A percentile compares a stretch with the other conserved stretches of the same genome.
phyloP scores from a whole-genome alignment of 2,797 vertebrate genomes.

The Periparus ater region DNA sequence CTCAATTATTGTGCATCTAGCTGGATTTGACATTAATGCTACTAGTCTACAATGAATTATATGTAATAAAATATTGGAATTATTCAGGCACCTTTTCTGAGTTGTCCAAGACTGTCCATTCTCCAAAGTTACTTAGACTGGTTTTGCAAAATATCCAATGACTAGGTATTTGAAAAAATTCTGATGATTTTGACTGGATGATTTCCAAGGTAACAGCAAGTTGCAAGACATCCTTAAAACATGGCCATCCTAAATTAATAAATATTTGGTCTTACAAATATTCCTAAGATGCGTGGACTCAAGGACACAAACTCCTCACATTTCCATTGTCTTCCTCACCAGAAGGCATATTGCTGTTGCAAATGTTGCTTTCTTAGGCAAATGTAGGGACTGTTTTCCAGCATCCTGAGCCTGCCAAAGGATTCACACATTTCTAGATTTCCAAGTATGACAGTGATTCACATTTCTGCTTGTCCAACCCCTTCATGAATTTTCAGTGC shows the following conservation, averaged over 20 bases:
- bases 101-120: not conserved
- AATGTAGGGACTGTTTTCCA: not conserved
- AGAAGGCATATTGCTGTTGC: not conserved
- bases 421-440: not conserved
- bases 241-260: not conserved
- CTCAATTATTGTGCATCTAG: conserved; percentile 37
- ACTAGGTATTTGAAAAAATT: not conserved
- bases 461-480: not conserved
- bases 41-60: not conserved
- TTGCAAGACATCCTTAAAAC: not conserved
- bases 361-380: not conserved
- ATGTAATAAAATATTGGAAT: conserved; percentile 1
- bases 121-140: not conserved
- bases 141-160: not conserved
- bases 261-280: not conserved
- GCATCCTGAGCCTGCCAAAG: not conserved
- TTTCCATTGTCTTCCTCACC: not conserved
- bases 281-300: not conserved
- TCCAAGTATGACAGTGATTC: not conserved
- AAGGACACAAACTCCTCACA: not conserved
- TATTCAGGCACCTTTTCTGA: not conserved
- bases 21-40: conserved; percentile 9
- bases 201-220: not conserved
- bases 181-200: not conserved
- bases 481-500: not conserved